Conservation (phyloP, 2,113 vertebrate genomes). For the Podocnemis expansa region DNA sequence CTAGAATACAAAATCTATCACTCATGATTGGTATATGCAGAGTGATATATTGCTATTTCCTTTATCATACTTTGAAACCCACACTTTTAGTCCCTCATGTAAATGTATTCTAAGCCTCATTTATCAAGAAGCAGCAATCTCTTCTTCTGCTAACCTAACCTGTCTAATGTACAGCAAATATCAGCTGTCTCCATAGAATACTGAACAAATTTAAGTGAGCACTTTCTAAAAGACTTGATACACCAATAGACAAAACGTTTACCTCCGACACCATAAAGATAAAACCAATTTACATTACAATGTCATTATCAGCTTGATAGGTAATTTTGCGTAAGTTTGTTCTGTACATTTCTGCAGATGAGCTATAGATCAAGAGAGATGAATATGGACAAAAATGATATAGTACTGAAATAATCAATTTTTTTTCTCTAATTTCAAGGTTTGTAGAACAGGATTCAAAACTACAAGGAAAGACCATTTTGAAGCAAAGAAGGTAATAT, state of each 20-base stretch:
- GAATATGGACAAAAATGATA: background rate
- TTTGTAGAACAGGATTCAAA: background rate
- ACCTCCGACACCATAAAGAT: background rate
- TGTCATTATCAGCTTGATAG: background rate
- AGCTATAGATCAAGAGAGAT: background rate
- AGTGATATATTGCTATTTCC: conserved; percentile 55
- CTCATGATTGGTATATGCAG: background rate
- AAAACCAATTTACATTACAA: background rate
- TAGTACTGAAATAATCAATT: background rate
- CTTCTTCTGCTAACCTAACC: conserved; percentile 32
- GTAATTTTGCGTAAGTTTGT: background rate
- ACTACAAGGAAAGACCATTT: background rate
- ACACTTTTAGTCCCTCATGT: conserved; percentile 33
- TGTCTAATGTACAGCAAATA: background rate
- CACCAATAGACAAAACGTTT: background rate
- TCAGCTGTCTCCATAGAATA: background rate
- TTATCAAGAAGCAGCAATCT: conserved; percentile 61
- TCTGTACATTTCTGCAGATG: background rate
- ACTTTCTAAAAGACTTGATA: background rate
- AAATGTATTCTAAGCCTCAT: conserved; percentile 68
- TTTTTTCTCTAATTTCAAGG: background rate
- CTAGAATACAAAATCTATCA: conserved; percentile 56
- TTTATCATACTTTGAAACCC: conserved; percentile 53
- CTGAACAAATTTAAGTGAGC: background rate
- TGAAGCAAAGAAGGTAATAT: background rate